phyloP scores from a whole-genome alignment of 2,888 invertebrate species.

The Dasysyrphus albostriatus region DNA sequence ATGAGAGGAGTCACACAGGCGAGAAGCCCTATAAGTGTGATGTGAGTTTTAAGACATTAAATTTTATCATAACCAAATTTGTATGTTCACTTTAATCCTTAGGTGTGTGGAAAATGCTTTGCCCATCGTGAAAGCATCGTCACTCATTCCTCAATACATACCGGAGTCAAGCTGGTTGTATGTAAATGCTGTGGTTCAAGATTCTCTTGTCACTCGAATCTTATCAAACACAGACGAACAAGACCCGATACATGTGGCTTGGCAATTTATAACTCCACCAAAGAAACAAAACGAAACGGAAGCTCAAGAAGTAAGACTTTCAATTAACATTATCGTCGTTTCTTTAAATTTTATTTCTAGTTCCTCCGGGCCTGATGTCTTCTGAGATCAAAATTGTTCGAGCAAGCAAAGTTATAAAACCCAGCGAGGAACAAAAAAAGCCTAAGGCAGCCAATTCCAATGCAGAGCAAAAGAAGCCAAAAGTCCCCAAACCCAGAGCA shows the following conservation, averaged over 20 bases:
- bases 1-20: constrained; percentile 81
- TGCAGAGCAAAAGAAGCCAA: constrained; percentile 22
- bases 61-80: not conserved
- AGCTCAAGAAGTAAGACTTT: constrained; percentile 77
- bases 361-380: constrained; percentile 78
- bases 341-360: constrained; percentile 62
- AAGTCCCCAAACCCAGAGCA: not conserved
- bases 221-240: constrained; percentile 84
- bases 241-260: constrained; percentile 84
- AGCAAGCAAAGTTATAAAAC: constrained; percentile 77
- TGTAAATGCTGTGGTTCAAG: constrained; percentile 84
- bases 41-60: constrained; percentile 76
- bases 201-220: constrained; percentile 85
- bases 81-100: not conserved
- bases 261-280: constrained; percentile 79
- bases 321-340: not conserved
- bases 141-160: constrained; percentile 84
- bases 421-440: constrained; percentile 70
- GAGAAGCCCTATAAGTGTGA: constrained; percentile 81
- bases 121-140: constrained; percentile 84
- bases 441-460: not conserved
- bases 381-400: constrained; percentile 78
- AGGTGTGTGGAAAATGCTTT: constrained; percentile 84
- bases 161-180: constrained; percentile 81
- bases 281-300: constrained; percentile 77